Evolutionary conservation across 1,140 invertebrate species (phyloP), one percentile per base, ranked within the genome.

Genomic region (Drosophila pandora): DNA sequence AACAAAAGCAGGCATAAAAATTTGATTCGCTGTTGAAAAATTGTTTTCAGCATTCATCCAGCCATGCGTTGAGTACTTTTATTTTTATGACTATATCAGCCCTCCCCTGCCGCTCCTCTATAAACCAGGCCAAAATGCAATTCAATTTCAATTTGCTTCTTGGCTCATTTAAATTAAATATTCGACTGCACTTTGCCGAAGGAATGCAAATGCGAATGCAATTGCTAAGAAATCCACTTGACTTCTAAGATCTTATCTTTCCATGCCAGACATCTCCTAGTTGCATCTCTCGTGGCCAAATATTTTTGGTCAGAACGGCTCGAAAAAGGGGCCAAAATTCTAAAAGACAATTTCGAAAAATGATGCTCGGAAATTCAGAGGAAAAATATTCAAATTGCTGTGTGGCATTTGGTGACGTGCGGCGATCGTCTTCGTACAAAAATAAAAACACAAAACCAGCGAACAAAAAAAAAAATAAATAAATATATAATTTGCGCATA

Each of bases 401-500:
- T 43, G 2, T 52, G 48, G 45, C 52, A 21, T 34, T 74, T 74
- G 71, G 72, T 75, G 71, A 75, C 71, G 72, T 75, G 72, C 72
- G 71, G 71, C 70, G 39, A 53, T 73, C 32, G 53, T 30, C 21
- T 23, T 34, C 25, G 63, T 43, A 50, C 45, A 45, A 57, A 58
- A 45, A 63, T 45, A 41, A 43, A 43, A 43, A 55, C 34, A 50
- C 22, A 28, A 59, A 57, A n/a, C 7, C 39, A 68, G 56, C 65
- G 55, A 69, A 70, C 58, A 57, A 34, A 67, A 34, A 55, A 1
- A 61, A 39, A 39, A 37, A 52, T 37, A 50, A 49, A 58, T 63
- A 58, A 45, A 63, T 58, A 50, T 30, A 73, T 60, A 54, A 76
- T 69, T 85, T 55, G 78, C 82, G 78, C 70, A 81, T 72, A 76